Evolutionary conservation across 2,797 vertebrate genomes (phyloP), one percentile per base, ranked within the genome.

Genomic region (Ctenopoma kingsleyae): DNA sequence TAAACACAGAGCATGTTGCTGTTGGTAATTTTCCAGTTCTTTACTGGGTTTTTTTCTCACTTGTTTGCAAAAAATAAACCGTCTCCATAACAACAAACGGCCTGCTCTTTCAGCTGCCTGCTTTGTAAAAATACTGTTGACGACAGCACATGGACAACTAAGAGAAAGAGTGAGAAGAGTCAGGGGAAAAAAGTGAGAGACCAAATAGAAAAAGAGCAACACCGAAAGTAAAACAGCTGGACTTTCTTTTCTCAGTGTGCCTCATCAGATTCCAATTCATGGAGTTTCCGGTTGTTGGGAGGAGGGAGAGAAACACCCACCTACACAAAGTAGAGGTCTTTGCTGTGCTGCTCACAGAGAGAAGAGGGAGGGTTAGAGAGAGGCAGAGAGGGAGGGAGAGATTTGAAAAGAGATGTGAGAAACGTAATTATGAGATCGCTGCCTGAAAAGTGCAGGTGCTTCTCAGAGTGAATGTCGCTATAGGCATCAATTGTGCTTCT

Each of bases 401-500:
- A 71, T 69, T 69, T 75, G 74, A 79, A 74, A 81, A 60, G 83
- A 56, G 76, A 81, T 80, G 81, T 50, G 78, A 67, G 71, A 30
- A 71, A 62, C 10, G 66, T 79, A 87, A 91, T 91, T 85, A 90
- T 73, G 70, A 82, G 83, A 74, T 74, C 17, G 81, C 41, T 20
- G 76, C 43, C 69, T 87, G 85, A 89, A 84, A 82, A 81, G 85
- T 89, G 84, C 92, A 92, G 85, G 84, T 92, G 92, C 78, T 61
- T 78, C 56, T 74, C 71, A 51, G 67, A 71, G 79, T 62, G 65
- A 57, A 41, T 41, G 44, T 53, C 30, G 16, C 67, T 65, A 27
- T 60, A 76, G 58, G 67, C 63, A 36, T 63, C 44, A 49, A 20
- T 73, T 66, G 58, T 76, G 5, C 56, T 25, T 41, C 56, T 48